Evolutionary conservation across 2,113 vertebrate genomes (phyloP), one percentile per base, ranked within the genome.

Genomic region (Atherinomorus stipes): DNA sequence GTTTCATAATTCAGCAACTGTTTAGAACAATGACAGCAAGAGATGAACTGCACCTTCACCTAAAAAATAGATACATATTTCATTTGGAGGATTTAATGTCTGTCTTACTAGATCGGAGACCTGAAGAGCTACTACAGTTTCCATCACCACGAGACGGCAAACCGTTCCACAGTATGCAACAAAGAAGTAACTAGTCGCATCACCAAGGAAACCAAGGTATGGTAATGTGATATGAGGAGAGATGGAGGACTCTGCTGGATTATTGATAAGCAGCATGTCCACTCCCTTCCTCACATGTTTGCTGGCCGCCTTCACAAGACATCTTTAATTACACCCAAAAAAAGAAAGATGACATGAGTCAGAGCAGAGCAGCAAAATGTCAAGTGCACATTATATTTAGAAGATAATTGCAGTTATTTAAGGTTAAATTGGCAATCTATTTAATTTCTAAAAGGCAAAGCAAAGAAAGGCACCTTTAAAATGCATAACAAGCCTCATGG

Each of bases 141-240:
- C 85, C 95, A 92, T 70, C 97, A 98, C 74, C 94, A 89, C 53
- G 90, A 92, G 90, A 97, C 94, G 45, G 94, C 95, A 70, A 95
- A 94, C 92, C 93, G 95, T 68, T 98, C 96, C 80, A 86, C 92
- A 60, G 84, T 94, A 42, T 93, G 95, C 70, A 97, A 95, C 76
- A 90, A 91, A 92, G 96, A 93, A 85, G 94, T 94, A 62, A 95
- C 97, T 89, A 95, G 87, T 89, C 90, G 94, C 90, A 92, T 99
- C 88, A 91, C 95, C 88, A 96, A 93, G 93, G 98, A 99, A 89
- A 95, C 94, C 86, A 93, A 97, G 97, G 98, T 99, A 96, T 94
- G 93, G 97, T 97, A 97, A 95, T 89, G 88, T 85, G 92, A 96
- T 91, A 92, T 74, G 81, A 79, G 54, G 73, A 78, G 87, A 65